phyloP scores from a whole-genome alignment of 2,797 vertebrate genomes.

The Phalanger gymnotis region DNA sequence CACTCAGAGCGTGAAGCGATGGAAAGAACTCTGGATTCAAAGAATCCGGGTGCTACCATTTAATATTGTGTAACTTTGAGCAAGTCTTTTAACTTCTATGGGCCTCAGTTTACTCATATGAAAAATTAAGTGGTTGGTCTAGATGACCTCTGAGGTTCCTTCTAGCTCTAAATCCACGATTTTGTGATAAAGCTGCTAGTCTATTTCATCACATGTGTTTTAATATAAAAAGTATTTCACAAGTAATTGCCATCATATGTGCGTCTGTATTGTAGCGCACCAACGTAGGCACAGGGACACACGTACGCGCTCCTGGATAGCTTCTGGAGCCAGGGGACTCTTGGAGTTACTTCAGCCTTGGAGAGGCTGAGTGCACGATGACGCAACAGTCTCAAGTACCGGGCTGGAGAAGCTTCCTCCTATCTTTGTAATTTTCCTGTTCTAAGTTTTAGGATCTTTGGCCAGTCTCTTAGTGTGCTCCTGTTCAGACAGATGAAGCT shows the following conservation, averaged over 20 bases:
- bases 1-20: neutral
- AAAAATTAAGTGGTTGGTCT: neutral
- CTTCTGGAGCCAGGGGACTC: neutral
- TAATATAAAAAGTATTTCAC: neutral
- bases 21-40: neutral
- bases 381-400: neutral
- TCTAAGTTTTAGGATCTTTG: conserved; percentile 73
- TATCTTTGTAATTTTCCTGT: conserved; percentile 60
- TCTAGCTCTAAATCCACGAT: neutral
- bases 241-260: neutral
- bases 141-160: neutral
- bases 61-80: neutral
- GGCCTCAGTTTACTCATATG: neutral
- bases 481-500: conserved; percentile 83
- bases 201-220: neutral
- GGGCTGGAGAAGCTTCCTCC: neutral
- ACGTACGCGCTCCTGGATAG: neutral
- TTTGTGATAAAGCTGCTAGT: neutral
- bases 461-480: conserved; percentile 82
- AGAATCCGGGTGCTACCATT: neutral
- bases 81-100: neutral
- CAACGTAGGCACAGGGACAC: neutral
- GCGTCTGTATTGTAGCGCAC: neutral
- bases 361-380: neutral
- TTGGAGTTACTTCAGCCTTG: neutral